Base-by-base conservation (phyloP, 1,140 invertebrate species). In the Laupala kohalensis region DNA sequence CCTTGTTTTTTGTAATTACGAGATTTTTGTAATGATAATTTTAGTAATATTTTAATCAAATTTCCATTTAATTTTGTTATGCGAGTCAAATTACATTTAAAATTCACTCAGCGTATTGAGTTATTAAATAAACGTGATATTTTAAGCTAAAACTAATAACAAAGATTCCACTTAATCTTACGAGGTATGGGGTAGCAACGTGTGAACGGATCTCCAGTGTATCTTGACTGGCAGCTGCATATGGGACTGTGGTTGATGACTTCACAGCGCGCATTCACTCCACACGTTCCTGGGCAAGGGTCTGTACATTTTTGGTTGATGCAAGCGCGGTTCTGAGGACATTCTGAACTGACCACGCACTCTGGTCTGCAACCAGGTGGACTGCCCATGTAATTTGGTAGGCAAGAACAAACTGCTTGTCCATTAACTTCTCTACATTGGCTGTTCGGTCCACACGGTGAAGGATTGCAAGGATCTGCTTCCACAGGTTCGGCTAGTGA, bases 211-310 rank as follows among this genome's bases (percentile, higher is more conserved):
- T 90, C 86, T 72, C 90, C 89, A 66, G 85, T 88, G 73, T 86
- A 86, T 73, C 85, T 85, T 53, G 77, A 74, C 25, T 84, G 81
- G 77, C 89, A 88, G 74, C 84, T 86, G 78, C 89, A 89, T 74
- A 88, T 86, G 64, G 82, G 80, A 76, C 80, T 84, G 70, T 86
- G 85, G 74, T 82, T 81, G 4, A 86, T 79, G 4, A 90, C 88
- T 75, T 86, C 83, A 77, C 91, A 93, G 67, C 86, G 84, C 0
- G 90, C 87, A 76, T 88, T 86, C 12, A 85, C 79, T 9, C 92
- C 92, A 79, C 92, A 95, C 15, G 87, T 86, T 71, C 90, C 89
- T 15, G 86, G 84, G 74, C 92, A 94, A n/a, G 91, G 91, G 78
- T 93, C 87, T 37, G 85, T 82, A 77, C 92, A 94, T 81, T 90